These are phyloP conservation scores for Heteractis magnifica DNA, from an alignment of 92 coral and sea anemone species.

Conservation along the genomic window DNA sequence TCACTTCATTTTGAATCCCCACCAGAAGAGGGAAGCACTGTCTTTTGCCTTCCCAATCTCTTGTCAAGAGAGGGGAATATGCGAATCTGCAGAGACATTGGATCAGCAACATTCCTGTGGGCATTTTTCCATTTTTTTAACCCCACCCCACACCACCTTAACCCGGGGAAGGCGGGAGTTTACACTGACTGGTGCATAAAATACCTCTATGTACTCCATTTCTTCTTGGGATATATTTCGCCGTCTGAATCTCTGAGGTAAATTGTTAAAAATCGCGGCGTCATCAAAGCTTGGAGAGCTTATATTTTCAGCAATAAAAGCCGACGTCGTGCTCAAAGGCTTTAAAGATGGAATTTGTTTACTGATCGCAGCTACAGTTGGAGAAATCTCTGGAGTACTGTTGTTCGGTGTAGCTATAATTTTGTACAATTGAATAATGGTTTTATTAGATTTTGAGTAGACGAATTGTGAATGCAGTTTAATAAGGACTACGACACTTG, in stretches of 20 bases:
- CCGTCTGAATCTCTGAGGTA: conserved; percentile 81
- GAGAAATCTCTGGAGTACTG: conserved; percentile 42
- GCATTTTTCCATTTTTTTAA: no score
- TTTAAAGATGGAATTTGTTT: conserved; percentile 17
- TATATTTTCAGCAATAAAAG: not conserved
- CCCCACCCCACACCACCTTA: no score
- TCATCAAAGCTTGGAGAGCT: conserved; percentile 12
- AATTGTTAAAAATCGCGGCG: conserved; percentile 29
- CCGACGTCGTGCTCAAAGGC: conserved; percentile 2
- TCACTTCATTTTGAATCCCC: no score
- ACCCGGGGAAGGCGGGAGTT: no score
- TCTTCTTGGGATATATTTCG: conserved; percentile 69
- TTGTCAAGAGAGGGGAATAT: no score
- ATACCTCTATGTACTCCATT: conserved; percentile 88
- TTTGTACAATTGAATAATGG: not conserved
- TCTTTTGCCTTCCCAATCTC: no score
- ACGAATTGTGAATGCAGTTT: not conserved
- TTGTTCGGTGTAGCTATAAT: conserved; percentile 4
- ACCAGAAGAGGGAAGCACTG: no score
- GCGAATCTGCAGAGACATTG: no score
- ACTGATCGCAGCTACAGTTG: conserved; percentile 44
- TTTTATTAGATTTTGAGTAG: not conserved
- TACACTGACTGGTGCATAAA: no score
- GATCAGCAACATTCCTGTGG: no score
- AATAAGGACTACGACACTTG: not conserved